Evolutionary conservation across 1,140 invertebrate species (phyloP).

Genomic region (Drosophila auraria): DNA sequence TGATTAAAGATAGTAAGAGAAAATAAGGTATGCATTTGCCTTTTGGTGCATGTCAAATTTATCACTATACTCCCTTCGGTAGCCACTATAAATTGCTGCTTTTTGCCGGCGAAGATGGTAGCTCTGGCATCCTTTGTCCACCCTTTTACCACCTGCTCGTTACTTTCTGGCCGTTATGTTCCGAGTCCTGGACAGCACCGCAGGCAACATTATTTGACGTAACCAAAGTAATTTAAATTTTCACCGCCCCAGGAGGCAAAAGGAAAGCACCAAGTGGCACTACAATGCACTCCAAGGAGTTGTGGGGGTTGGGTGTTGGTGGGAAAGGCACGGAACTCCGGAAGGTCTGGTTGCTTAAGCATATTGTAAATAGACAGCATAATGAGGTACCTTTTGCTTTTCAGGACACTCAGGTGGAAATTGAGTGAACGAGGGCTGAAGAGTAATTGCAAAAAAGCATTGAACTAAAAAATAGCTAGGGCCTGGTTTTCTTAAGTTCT

Average conservation of each 20-base stretch:
- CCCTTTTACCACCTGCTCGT: conserved; percentile 15
- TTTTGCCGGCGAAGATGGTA: conserved; percentile 50
- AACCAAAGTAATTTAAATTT: conserved; percentile 83
- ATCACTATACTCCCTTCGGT: conserved; percentile 65
- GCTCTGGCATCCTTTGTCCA: conserved; percentile 14
- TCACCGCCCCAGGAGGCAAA: conserved; percentile 40
- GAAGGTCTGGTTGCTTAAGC: conserved; percentile 68
- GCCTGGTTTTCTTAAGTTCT: conserved; percentile 18
- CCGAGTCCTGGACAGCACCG: conserved; percentile 57
- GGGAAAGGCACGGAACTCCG: background rate
- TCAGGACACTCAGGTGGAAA: conserved; percentile 68
- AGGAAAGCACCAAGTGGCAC: conserved; percentile 62
- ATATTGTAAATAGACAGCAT: conserved; percentile 83
- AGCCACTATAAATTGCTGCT: conserved; percentile 78
- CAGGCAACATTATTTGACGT: conserved; percentile 81
- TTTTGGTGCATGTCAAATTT: conserved; percentile 65
- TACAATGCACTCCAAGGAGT: conserved; percentile 67
- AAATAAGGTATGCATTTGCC: conserved; percentile 23
- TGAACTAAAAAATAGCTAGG: conserved; percentile 37
- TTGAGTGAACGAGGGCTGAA: conserved; percentile 54
- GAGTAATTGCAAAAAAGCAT: conserved; percentile 39
- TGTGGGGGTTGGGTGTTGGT: background rate
- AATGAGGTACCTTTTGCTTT: conserved; percentile 79
- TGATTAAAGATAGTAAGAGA: conserved; percentile 55
- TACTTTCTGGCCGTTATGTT: conserved; percentile 40